phyloP scores from a whole-genome alignment of 2,797 vertebrate genomes.

The Naso thynnoides region DNA sequence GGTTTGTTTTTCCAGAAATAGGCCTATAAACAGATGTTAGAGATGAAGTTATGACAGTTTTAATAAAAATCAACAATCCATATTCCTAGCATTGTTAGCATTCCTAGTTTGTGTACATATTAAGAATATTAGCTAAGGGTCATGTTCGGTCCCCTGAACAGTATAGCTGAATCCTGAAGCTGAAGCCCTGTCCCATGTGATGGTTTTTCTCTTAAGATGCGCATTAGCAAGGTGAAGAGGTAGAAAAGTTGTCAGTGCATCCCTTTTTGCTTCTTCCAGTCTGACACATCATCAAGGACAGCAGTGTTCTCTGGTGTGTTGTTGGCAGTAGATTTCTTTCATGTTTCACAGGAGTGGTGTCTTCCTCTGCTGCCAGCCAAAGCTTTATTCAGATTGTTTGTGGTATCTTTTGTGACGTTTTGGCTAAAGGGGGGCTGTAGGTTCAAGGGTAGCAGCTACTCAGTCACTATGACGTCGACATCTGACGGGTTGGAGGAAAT shows the following conservation, averaged over 20 bases:
- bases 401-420: neutral
- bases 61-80: too few relatives aligned
- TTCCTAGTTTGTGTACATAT: too few relatives aligned
- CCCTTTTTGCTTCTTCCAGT: neutral
- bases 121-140: too few relatives aligned
- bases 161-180: too few relatives aligned
- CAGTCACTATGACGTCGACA: neutral
- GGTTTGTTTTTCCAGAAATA: too few relatives aligned
- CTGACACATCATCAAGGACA: neutral
- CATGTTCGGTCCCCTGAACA: too few relatives aligned
- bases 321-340: constrained; percentile 8
- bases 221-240: constrained; percentile 3
- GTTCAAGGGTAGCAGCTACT: constrained; percentile 22
- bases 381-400: neutral
- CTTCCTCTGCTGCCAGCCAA: constrained; percentile 5
- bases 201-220: neutral
- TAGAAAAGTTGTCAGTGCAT: neutral
- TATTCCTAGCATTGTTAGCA: too few relatives aligned
- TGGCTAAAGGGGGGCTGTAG: neutral
- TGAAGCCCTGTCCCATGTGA: too few relatives aligned
- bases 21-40: too few relatives aligned
- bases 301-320: neutral
- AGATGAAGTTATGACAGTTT: too few relatives aligned
- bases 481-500: constrained; percentile 3
- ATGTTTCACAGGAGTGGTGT: neutral